Evolutionary conservation across 2,888 invertebrate species (phyloP).

Genomic region (Sminthurides aquaticus): DNA sequence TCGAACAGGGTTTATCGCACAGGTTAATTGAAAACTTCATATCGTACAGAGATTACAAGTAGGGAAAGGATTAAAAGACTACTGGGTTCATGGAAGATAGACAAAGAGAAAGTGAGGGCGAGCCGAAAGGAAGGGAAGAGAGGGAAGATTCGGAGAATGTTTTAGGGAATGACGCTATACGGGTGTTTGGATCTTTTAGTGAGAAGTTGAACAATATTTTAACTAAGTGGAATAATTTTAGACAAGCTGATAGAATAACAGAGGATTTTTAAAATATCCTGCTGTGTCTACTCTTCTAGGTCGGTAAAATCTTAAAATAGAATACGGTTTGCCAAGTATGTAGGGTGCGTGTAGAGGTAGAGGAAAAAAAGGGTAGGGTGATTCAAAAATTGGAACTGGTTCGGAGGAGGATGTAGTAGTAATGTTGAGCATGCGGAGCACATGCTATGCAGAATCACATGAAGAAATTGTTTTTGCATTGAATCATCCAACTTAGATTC

Average conservation of each 20-base stretch:
- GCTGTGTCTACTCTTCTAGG: constrained; percentile 21
- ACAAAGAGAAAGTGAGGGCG: too few relatives aligned
- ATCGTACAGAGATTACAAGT: too few relatives aligned
- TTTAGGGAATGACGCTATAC: constrained; percentile 1
- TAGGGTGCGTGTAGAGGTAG: background rate
- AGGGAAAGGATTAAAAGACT: too few relatives aligned
- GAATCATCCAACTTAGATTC: too few relatives aligned
- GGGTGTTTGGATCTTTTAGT: background rate
- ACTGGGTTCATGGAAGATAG: too few relatives aligned
- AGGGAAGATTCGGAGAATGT: background rate
- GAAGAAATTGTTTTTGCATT: too few relatives aligned
- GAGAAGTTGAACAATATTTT: constrained; percentile 18
- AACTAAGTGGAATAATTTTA: constrained; percentile 23
- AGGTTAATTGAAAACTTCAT: too few relatives aligned
- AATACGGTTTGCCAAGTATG: background rate
- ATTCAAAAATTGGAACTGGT: background rate
- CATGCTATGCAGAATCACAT: too few relatives aligned
- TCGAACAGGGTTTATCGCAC: too few relatives aligned
- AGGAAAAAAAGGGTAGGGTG: background rate
- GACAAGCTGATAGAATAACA: constrained; percentile 13
- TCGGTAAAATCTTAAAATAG: constrained; percentile 20
- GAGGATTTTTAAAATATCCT: constrained; percentile 6
- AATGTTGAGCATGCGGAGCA: background rate
- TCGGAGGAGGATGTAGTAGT: background rate
- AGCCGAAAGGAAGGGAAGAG: too few relatives aligned